Evolutionary conservation across 2,888 invertebrate species (phyloP), one percentile per base, ranked within the genome.

Genomic region (Zonitis immaculata): DNA sequence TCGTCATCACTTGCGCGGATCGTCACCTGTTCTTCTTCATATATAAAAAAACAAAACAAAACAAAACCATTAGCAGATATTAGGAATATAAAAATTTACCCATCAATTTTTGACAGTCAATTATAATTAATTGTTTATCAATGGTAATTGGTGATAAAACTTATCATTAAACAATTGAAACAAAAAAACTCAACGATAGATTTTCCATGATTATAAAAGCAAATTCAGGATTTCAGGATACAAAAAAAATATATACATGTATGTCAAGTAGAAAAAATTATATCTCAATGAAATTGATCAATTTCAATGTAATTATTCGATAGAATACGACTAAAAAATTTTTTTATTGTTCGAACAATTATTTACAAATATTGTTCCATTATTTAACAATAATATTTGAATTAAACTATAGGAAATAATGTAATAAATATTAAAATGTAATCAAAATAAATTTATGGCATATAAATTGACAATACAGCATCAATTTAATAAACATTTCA

Each of bases 1-100:
- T n/a, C n/a, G 45, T 47, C 52, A 52, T 47, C 52, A 56, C 47
- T 51, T 55, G 56, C 56, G 35, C 35, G 56, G 52, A 56, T 52
- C 56, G 44, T 52, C 55, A 54, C 45, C 51, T 52, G 52, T 27
- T 49, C 35, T 52, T 55, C 56, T n/a, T n/a, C n/a, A n/a, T n/a
- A n/a, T n/a, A n/a, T n/a, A n/a, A n/a, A n/a, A n/a, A n/a, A n/a
- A n/a, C n/a, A n/a, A n/a, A n/a, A n/a, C n/a, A n/a, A n/a, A n/a
- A 47, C 49, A 42, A 52, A 49, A 44, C 35, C 56, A 50, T 56
- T 47, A 52, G 30, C 44, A 48, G 12, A 46, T 35, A 27, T 32
- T 47, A n/a, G n/a, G n/a, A n/a, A n/a, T 44, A 9, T 42, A 39
- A 44, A 26, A 39, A 46, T 50, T 25, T 42, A 44, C 7, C 48